A percentile compares a stretch with the other conserved stretches of the same genome.
Conservation (phyloP, 1,140 invertebrate species). For the Ostrea edulis region DNA sequence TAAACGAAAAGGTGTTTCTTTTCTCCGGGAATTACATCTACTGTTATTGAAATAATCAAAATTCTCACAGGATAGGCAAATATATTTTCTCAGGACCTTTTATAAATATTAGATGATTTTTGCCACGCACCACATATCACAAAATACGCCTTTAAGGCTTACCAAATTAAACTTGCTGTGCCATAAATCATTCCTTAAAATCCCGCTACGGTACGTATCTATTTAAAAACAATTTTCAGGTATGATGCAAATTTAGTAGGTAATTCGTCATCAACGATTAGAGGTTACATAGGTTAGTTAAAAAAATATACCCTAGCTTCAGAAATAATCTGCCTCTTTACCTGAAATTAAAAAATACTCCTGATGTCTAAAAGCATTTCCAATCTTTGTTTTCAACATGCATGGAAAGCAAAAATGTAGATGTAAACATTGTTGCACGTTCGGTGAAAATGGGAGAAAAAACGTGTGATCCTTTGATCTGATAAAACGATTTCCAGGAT, state of each 20-base stretch:
- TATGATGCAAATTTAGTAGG: no score
- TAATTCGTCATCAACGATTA: no score
- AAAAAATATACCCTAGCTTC: no score
- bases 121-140: neutral
- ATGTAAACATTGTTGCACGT: conserved; percentile 10
- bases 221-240: no score
- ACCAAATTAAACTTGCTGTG: neutral
- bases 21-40: neutral
- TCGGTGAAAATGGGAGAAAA: conserved; percentile 9
- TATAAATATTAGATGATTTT: neutral
- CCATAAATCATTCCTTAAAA: neutral
- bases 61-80: neutral
- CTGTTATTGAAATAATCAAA: neutral
- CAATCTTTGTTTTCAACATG: neutral
- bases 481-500: neutral
- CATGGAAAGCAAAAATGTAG: conserved; percentile 8
- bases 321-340: no score
- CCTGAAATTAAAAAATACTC: no score
- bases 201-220: no score
- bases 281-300: no score
- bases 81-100: neutral
- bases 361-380: neutral
- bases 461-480: conserved; percentile 4
- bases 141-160: neutral
- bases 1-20: neutral